Evolutionary conservation across 2,888 invertebrate species (phyloP).

Genomic region (Polymixis lichenea): DNA sequence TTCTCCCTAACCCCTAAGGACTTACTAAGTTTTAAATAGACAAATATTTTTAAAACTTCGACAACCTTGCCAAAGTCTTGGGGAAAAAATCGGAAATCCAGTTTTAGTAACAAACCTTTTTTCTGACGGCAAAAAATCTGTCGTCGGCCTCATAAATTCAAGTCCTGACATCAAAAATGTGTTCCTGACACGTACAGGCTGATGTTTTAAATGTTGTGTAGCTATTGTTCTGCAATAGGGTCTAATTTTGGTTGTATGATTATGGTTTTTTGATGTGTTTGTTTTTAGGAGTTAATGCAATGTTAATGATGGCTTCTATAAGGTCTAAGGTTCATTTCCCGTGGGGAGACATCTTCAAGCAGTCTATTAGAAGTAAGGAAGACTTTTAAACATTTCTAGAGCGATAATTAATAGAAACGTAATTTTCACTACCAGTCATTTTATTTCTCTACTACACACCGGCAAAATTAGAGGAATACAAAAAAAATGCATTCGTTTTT

Average conservation of each 20-base stretch:
- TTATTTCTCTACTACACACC: no score
- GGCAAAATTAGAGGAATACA: no score
- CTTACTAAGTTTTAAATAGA: no score
- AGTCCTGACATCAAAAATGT: slow-evolving; percentile 63
- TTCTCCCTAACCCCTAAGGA: slow-evolving; percentile 11
- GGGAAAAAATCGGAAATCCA: slow-evolving; percentile 68
- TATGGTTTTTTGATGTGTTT: background rate
- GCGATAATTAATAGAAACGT: no score
- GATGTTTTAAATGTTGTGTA: slow-evolving; percentile 49
- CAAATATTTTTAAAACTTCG: slow-evolving; percentile 51
- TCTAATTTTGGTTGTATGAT: slow-evolving; percentile 35
- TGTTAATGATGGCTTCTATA: slow-evolving; percentile 10
- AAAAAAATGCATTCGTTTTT: no score
- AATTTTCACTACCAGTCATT: no score
- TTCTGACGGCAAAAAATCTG: slow-evolving; percentile 68
- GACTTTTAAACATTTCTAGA: background rate
- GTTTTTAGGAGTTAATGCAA: background rate
- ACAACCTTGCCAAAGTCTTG: slow-evolving; percentile 38
- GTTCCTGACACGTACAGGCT: slow-evolving; percentile 56
- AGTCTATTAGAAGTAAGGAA: background rate
- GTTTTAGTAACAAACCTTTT: slow-evolving; percentile 62
- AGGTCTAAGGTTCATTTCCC: background rate
- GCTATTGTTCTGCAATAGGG: slow-evolving; percentile 36
- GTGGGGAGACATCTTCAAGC: background rate
- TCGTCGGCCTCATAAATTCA: slow-evolving; percentile 69